Percentiles rank a stretch among this genome's conserved stretches.
These are phyloP conservation scores for Melipona quadrifasciata DNA, from an alignment of 1,140 invertebrate genomes.

Conservation along the genomic window DNA sequence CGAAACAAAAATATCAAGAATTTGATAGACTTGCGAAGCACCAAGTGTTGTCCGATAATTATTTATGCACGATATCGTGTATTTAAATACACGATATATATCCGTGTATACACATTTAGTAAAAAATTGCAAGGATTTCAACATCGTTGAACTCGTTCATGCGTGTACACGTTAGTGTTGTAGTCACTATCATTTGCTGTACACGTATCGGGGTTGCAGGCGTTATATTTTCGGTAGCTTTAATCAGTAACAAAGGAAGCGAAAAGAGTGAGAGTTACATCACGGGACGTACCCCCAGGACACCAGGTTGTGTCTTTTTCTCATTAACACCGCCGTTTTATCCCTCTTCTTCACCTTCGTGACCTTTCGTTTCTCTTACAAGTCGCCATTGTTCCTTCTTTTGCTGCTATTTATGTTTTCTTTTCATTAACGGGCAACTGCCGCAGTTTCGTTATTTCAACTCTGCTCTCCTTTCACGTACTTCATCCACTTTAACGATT, in stretches of 20 bases:
- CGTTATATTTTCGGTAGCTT: slow-evolving; percentile 38
- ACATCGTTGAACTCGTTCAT: neutral
- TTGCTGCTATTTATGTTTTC: slow-evolving; percentile 53
- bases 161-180: neutral
- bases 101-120: no score
- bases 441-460: slow-evolving; percentile 38
- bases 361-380: slow-evolving; percentile 50
- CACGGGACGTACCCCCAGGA: slow-evolving; percentile 22
- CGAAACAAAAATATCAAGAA: no score
- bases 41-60: no score
- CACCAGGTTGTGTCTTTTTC: slow-evolving; percentile 71
- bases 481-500: slow-evolving; percentile 19
- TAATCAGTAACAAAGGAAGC: slow-evolving; percentile 48
- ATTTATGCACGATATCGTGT: no score
- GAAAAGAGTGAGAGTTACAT: slow-evolving; percentile 19
- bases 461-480: slow-evolving; percentile 16
- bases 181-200: neutral
- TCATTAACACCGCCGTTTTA: slow-evolving; percentile 65
- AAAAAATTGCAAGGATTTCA: no score
- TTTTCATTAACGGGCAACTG: slow-evolving; percentile 48
- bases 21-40: no score
- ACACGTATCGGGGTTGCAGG: neutral
- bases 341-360: slow-evolving; percentile 12
- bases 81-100: no score
- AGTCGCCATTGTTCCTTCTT: slow-evolving; percentile 59